phyloP scores from a whole-genome alignment of 2,113 vertebrate genomes.

The Pomatostomus ruficeps region DNA sequence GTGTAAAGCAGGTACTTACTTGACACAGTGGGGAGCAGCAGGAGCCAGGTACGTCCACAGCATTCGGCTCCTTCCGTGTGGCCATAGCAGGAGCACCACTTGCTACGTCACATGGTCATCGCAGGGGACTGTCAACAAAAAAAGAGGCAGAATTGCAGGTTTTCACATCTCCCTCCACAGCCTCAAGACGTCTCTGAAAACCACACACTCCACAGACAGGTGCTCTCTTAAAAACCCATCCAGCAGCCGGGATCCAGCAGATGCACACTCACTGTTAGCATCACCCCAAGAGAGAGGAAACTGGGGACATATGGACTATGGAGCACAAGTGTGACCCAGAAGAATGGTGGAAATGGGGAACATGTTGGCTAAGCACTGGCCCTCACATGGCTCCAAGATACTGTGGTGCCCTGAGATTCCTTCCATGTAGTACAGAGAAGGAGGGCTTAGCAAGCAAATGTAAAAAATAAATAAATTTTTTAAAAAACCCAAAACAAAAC shows the following conservation, averaged over 20 bases:
- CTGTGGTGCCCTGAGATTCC: background rate
- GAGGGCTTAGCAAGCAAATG: background rate
- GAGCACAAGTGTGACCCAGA: background rate
- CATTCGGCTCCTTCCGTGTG: background rate
- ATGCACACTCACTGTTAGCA: rapidly evolving
- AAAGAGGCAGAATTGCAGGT: background rate
- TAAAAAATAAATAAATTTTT: too few species aligned
- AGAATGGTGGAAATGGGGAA: background rate
- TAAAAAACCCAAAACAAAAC: too few species aligned
- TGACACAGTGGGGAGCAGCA: background rate
- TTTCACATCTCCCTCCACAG: background rate
- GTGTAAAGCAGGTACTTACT: background rate
- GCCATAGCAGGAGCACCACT: slow-evolving; percentile 39
- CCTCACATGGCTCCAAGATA: background rate
- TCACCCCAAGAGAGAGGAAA: background rate
- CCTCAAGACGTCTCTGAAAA: background rate
- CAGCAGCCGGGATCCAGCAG: background rate
- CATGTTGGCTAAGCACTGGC: background rate
- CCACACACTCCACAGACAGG: rapidly evolving
- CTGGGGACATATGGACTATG: rapidly evolving
- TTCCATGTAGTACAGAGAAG: rapidly evolving
- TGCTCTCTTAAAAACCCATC: background rate
- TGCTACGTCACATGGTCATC: background rate
- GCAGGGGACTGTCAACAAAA: background rate
- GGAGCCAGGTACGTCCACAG: background rate